Base-by-base conservation (phyloP, 2,797 vertebrate species). In the Hoplostethus atlanticus region DNA sequence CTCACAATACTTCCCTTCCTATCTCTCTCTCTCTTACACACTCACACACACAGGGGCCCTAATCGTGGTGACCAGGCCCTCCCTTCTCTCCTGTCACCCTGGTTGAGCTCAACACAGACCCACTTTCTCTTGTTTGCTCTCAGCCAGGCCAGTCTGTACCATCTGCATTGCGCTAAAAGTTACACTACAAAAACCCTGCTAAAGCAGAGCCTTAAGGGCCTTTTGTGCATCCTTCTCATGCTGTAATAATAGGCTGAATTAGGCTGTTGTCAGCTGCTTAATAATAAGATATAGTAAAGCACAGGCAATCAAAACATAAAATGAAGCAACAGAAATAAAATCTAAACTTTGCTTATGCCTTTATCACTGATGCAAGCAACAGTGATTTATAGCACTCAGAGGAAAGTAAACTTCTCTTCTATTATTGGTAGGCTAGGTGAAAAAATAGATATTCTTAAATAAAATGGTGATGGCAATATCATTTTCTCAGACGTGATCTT, bases 101-200 rank as follows among this genome's bases (percentile, higher is more conserved):
- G 47, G 8, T 4, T 68, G 72, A 65, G 69, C 77, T 80, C 61
- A 58, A 59, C 57, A 72, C 71, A 87, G 84, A 89, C 85, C 86
- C 79, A 87, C 67, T 89, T 88, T 88, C 81, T 81, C 38, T 54
- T 38, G 30, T 76, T 66, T 71, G 62, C 76, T 76, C 47, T 70
- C 30, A 83, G 76, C 81, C 75, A 71, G 74, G 78, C 64, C 86
- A 70, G 67, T 36, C 69, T 57, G 50, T 28, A 62, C 83, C 85
- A 87, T 83, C 81, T 84, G 81, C 80, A 80, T 55, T 48, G 57
- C 34, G 62, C 76, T 80, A 2, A 47, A 73, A 73, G 69, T 28
- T 77, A 71, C 21, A 63, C 58, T 21, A 28, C 28, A 52, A 77
- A 55, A 67, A 71, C 66, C 40, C 65, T 5, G 2, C 51, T 28